phyloP scores from a whole-genome alignment of 2,797 vertebrate genomes.

The Myotis findleyi region DNA sequence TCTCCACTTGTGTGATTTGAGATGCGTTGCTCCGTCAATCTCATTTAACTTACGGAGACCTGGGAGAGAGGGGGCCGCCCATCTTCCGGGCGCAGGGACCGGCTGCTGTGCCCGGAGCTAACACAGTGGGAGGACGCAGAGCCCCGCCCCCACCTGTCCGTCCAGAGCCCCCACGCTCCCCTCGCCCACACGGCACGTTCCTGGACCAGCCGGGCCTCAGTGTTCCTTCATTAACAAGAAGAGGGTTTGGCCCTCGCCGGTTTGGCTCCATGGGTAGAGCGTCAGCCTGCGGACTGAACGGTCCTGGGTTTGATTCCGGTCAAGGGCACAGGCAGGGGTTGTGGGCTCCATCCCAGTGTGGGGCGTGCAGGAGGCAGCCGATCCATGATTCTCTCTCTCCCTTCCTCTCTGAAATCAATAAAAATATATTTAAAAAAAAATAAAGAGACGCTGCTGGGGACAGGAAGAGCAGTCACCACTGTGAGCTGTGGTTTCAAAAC shows the following conservation, averaged over 20 bases:
- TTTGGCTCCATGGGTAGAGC: too few species aligned
- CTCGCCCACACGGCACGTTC: not conserved
- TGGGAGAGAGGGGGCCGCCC: not conserved
- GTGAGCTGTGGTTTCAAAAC: not conserved
- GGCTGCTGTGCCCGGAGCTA: not conserved
- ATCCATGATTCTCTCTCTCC: too few species aligned
- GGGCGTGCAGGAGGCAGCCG: too few species aligned
- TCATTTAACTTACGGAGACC: not conserved
- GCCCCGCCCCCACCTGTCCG: not conserved
- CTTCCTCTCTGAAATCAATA: too few species aligned
- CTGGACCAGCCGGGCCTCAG: fast-evolving
- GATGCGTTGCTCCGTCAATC: not conserved
- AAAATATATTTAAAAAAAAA: too few species aligned
- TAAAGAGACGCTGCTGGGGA: not conserved
- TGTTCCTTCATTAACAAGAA: not conserved
- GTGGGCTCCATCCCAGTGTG: too few species aligned
- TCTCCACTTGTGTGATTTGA: not conserved
- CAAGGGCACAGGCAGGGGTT: too few species aligned
- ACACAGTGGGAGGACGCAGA: not conserved
- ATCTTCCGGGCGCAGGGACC: too few species aligned
- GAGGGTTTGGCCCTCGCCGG: not conserved
- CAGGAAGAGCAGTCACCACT: not conserved
- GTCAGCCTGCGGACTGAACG: too few species aligned
- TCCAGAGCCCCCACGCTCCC: not conserved
- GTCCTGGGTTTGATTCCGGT: too few species aligned